Percentiles rank a stretch among this genome's conserved stretches.
Conservation (phyloP, 1,140 invertebrate genomes). For the Lepidotrigona ventralis region DNA sequence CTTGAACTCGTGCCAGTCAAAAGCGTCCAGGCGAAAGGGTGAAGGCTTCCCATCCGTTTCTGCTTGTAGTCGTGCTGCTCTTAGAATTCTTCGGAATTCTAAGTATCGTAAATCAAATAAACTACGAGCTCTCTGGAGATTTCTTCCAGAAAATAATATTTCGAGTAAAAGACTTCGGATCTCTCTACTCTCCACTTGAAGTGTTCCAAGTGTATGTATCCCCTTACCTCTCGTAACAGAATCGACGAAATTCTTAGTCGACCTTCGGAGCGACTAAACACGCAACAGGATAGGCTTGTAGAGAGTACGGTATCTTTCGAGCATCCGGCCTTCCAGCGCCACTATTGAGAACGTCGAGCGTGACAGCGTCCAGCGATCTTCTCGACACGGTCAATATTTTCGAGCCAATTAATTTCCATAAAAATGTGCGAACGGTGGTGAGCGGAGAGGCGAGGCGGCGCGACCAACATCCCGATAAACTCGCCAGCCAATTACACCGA, state of each 20-base stretch:
- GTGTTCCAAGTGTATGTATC: not conserved
- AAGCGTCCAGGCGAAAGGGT: not conserved
- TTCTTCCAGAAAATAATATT: not conserved
- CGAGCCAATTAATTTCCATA: conserved; percentile 33
- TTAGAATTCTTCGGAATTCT: too few species aligned
- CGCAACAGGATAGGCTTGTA: not conserved
- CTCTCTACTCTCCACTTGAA: too few species aligned
- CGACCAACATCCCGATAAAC: conserved; percentile 34
- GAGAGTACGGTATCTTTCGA: not conserved
- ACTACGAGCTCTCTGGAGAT: not conserved
- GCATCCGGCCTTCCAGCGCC: not conserved
- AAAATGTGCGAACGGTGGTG: not conserved
- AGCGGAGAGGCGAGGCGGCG: not conserved
- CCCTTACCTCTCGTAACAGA: not conserved
- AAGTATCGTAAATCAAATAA: not conserved
- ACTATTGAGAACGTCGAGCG: conserved; percentile 15
- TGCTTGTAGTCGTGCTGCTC: too few species aligned
- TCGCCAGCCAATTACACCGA: conserved; percentile 42
- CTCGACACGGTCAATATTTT: conserved; percentile 22
- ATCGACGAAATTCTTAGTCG: not conserved
- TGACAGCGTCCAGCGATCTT: not conserved
- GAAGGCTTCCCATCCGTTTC: not conserved
- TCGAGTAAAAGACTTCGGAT: too few species aligned
- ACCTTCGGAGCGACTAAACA: not conserved
- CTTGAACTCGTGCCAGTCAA: conserved; percentile 19